phyloP scores from a whole-genome alignment of 2,797 vertebrate species.

The Carapus acus region DNA sequence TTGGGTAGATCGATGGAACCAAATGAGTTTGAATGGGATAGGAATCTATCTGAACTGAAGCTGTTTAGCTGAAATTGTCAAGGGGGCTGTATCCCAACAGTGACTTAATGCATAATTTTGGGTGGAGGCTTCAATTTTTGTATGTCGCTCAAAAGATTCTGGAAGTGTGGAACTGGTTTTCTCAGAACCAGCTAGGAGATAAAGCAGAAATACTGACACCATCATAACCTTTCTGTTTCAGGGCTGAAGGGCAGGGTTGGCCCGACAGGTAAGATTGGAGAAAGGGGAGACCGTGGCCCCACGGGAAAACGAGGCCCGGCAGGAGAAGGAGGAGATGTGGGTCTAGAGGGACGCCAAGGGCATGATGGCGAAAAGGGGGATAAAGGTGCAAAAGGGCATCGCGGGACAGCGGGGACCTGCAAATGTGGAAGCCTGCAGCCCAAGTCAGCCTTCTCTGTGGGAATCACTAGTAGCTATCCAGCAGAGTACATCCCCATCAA shows the following conservation, averaged over 20 bases:
- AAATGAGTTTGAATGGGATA: slow-evolving; percentile 3
- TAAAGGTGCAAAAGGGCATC: slow-evolving; percentile 80
- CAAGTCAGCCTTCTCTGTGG: slow-evolving; percentile 93
- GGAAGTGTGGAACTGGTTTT: not conserved
- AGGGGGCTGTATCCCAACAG: slow-evolving; percentile 18
- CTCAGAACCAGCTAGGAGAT: not conserved
- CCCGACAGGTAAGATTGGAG: slow-evolving; percentile 80
- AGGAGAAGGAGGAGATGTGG: slow-evolving; percentile 76
- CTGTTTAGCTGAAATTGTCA: slow-evolving; percentile 21
- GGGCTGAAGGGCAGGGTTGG: slow-evolving; percentile 88
- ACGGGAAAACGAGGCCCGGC: slow-evolving; percentile 86
- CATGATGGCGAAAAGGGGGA: slow-evolving; percentile 79
- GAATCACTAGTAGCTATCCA: slow-evolving; percentile 96
- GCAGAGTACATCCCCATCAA: slow-evolving; percentile 84
- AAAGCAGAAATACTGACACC: slow-evolving; percentile 1
- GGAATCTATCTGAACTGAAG: slow-evolving; percentile 1
- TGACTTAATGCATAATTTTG: slow-evolving; percentile 25
- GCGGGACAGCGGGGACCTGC: slow-evolving; percentile 81
- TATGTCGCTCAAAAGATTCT: slow-evolving; percentile 11
- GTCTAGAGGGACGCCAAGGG: slow-evolving; percentile 75
- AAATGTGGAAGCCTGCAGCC: slow-evolving; percentile 87
- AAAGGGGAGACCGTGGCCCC: slow-evolving; percentile 85
- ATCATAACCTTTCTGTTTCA: slow-evolving; percentile 66
- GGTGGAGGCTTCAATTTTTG: slow-evolving; percentile 23
- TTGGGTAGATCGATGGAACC: not conserved